Base-by-base conservation (phyloP, 2,797 vertebrate genomes). In the Limnodromus scolopaceus region DNA sequence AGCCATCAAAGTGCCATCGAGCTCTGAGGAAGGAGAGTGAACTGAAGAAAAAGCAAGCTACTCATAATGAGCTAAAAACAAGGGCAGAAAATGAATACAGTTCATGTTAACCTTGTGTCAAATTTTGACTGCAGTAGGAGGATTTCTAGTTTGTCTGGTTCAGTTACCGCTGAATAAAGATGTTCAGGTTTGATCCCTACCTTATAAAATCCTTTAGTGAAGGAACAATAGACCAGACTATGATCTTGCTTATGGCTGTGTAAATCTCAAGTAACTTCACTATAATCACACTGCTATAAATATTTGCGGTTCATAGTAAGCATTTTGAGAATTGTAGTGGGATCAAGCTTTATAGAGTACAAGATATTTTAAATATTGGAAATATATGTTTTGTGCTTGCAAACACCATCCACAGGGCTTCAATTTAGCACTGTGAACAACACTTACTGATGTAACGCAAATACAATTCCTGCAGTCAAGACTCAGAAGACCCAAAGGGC, bases 201-300 rank as follows among this genome's bases (percentile, higher is more conserved):
- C 24, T 84, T 46, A 70, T 60, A 77, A 94, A 95, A 64, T 57
- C 27, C 64, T 84, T 74, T 22, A 84, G 46, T 39, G 48, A 89
- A 92, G 64, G 60, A 60, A 82, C 93, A 92, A 49, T 16, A 4
- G 45, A 82, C 18, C 49, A 78, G 72, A 83, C 64, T 78, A 87
- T 51, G 49, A 54, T 89, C 57, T 88, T 81, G 18, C 27, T 92
- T 87, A 84, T 19, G 8, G 63, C 70, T 43, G 58, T 60, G 55
- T 95, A 94, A 95, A 82, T 66, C 74, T 86, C 65, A 28, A 79
- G 39, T 79, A 95, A 80, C 63, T 82, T 65, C 78, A 60, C n/a
- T 60, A 43, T 41, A 88, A 84, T 66, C 76, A 46, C 36, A n/a
- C 18, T n/a, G 70, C 32, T 64, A 46, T 84, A 93, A 86, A 76